phyloP scores from a whole-genome alignment of 2,113 vertebrate genomes.

The Grantiella picta region DNA sequence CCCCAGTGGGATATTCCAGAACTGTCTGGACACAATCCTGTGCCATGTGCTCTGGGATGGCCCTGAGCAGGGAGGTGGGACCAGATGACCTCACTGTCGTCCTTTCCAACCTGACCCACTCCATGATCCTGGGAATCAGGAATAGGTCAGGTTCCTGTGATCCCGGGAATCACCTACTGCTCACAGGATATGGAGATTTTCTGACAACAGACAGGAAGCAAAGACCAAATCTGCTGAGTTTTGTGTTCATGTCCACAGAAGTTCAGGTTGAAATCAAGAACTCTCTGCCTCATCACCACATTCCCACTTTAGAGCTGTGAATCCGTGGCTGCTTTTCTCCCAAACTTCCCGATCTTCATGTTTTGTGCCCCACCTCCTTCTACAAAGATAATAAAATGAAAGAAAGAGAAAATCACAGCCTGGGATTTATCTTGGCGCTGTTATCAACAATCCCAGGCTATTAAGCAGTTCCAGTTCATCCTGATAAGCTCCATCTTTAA shows the following conservation, averaged over 20 bases:
- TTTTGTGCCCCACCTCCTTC: neutral
- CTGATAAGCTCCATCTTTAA: conserved; percentile 49
- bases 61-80: neutral
- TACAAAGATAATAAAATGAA: neutral
- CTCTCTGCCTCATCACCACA: neutral
- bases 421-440: neutral
- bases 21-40: neutral
- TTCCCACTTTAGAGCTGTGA: neutral
- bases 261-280: neutral
- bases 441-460: conserved; percentile 20
- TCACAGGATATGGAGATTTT: fast-evolving
- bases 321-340: neutral
- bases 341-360: neutral
- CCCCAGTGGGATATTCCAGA: neutral
- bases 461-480: conserved; percentile 5
- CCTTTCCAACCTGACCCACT: too few relatives aligned
- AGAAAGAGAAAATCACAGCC: neutral
- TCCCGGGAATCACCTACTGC: neutral
- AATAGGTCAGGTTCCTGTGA: neutral
- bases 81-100: neutral
- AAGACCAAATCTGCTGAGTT: neutral
- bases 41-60: neutral
- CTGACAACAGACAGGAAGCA: neutral
- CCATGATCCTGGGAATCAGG: too few relatives aligned
- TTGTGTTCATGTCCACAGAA: neutral